These are phyloP conservation scores for Drosophila nigrodunni DNA, from an alignment of 1,140 invertebrate species.

Conservation along the genomic window DNA sequence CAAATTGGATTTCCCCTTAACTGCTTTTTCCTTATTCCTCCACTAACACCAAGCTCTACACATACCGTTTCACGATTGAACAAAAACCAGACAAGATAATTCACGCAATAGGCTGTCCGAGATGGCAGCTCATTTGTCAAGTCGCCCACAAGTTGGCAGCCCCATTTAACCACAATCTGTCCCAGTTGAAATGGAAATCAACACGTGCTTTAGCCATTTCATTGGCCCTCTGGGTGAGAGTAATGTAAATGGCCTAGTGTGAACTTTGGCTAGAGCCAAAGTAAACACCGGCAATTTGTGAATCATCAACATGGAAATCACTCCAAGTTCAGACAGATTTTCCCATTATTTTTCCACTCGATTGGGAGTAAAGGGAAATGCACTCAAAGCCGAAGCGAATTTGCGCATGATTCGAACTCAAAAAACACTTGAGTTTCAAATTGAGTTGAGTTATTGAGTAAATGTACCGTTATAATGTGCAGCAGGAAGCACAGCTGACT, in stretches of 20 bases:
- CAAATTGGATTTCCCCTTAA: no score
- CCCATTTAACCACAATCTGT: slow-evolving; percentile 20
- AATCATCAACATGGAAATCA: slow-evolving; percentile 39
- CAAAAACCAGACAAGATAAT: not conserved
- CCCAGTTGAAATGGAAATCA: slow-evolving; percentile 34
- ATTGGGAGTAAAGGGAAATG: not conserved
- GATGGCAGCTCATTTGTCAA: slow-evolving; percentile 5
- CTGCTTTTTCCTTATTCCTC: no score
- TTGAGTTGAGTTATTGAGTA: slow-evolving; percentile 22
- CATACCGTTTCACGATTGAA: not conserved
- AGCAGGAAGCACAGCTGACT: slow-evolving; percentile 3
- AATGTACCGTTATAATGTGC: slow-evolving; percentile 42
- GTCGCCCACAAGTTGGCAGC: slow-evolving; percentile 22
- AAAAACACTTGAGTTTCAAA: not conserved
- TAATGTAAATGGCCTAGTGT: slow-evolving; percentile 1
- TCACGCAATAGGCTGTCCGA: not conserved
- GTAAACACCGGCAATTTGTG: slow-evolving; percentile 39
- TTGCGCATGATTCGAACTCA: slow-evolving; percentile 19
- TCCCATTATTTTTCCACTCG: slow-evolving; percentile 27
- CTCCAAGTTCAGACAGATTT: slow-evolving; percentile 1
- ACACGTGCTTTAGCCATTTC: slow-evolving; percentile 29
- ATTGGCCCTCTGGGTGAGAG: slow-evolving; percentile 28
- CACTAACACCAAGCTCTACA: not conserved
- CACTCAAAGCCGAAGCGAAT: slow-evolving; percentile 14
- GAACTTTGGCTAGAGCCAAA: not conserved